These are phyloP conservation scores for Pseudocheirus occidentalis DNA, from an alignment of 2,797 vertebrate species.

Conservation along the genomic window DNA sequence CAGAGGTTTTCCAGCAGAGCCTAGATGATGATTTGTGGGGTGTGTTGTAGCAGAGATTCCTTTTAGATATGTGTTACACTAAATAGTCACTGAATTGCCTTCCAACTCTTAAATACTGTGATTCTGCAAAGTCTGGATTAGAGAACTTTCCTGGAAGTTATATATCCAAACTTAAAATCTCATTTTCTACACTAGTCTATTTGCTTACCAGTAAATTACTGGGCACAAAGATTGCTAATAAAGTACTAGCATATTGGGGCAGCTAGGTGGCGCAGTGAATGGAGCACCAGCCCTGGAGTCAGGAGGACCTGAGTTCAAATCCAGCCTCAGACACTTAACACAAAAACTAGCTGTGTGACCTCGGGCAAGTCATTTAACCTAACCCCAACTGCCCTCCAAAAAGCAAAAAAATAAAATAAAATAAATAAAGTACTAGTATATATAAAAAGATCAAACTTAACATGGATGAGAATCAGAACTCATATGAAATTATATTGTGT, in stretches of 20 bases:
- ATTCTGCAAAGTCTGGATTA: neutral
- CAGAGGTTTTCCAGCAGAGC: neutral
- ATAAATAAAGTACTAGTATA: too few relatives aligned
- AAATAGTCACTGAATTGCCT: neutral
- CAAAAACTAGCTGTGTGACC: too few relatives aligned
- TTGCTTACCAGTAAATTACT: neutral
- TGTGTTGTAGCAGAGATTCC: neutral
- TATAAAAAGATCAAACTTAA: neutral
- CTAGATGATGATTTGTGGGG: neutral
- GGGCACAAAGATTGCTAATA: too few relatives aligned
- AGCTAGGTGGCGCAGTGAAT: too few relatives aligned
- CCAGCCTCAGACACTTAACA: too few relatives aligned
- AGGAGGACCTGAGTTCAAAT: too few relatives aligned
- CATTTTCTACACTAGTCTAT: neutral
- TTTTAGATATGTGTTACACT: neutral
- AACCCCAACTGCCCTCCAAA: too few relatives aligned
- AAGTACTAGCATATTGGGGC: too few relatives aligned
- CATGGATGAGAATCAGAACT: neutral
- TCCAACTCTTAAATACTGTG: neutral
- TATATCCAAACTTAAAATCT: neutral
- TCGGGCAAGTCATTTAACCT: too few relatives aligned
- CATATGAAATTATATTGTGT: neutral
- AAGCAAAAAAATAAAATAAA: too few relatives aligned
- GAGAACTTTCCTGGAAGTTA: neutral
- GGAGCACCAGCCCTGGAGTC: too few relatives aligned